Evolutionary conservation across 2,113 vertebrate species (phyloP).

Genomic region (Epinephelus moara): DNA sequence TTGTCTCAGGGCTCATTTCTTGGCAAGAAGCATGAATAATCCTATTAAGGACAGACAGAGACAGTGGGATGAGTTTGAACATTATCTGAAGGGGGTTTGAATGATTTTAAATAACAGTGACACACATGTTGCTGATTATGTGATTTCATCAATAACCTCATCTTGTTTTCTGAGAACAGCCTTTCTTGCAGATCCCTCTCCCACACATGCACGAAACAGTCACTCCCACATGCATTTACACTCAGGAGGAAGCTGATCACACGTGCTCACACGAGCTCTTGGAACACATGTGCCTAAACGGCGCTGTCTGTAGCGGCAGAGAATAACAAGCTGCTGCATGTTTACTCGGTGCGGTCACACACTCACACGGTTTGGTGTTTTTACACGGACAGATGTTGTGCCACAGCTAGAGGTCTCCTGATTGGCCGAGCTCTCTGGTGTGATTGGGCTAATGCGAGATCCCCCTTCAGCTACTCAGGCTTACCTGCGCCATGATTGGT

Average conservation of each 20-base stretch:
- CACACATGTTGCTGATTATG: neutral
- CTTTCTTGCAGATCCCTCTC: neutral
- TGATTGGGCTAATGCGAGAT: constrained; percentile 47
- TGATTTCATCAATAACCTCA: neutral
- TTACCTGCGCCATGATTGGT: constrained; percentile 73
- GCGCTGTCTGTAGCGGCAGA: constrained; percentile 14
- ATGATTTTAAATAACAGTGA: neutral
- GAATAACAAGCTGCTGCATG: constrained; percentile 25
- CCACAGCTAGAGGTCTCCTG: neutral
- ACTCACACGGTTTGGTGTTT: constrained; percentile 22
- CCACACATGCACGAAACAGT: neutral
- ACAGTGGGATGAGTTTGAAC: neutral
- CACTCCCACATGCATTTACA: neutral
- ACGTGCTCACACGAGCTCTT: neutral
- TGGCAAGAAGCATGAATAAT: constrained; percentile 31
- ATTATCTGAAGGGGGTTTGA: neutral
- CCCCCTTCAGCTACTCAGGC: constrained; percentile 16
- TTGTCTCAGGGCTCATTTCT: constrained; percentile 10
- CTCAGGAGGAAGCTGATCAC: neutral
- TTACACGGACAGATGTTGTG: constrained; percentile 21
- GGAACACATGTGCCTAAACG: neutral
- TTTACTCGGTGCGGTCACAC: constrained; percentile 17
- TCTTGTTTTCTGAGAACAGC: neutral
- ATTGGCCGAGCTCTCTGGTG: constrained; percentile 57
- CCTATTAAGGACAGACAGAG: neutral